Conservation (phyloP, 2,888 invertebrate species). For the Cheilosia urbana region DNA sequence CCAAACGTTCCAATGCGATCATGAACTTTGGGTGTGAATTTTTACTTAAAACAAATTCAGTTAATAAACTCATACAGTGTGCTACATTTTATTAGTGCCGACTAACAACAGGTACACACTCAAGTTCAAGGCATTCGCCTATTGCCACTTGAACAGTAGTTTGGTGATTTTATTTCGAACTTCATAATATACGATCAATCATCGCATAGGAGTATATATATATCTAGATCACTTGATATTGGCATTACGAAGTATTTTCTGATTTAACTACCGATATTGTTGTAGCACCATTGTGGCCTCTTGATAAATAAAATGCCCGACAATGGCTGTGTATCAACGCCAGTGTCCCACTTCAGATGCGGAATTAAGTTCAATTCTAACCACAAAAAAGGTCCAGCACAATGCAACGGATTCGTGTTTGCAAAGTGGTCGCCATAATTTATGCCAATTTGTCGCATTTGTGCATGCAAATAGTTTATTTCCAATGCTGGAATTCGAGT, state of each 20-base stretch:
- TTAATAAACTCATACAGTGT: constrained; percentile 4
- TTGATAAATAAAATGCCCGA: constrained; percentile 1
- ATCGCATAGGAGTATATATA: constrained; percentile 34
- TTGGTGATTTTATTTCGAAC: constrained; percentile 30
- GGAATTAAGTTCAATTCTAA: constrained; percentile 49
- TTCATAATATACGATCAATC: constrained; percentile 53
- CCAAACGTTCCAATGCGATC: not conserved
- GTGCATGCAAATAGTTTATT: constrained; percentile 46
- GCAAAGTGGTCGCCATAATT: constrained; percentile 36
- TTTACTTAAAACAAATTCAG: constrained; percentile 25
- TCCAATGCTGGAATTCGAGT: constrained; percentile 37
- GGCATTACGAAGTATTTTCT: not conserved
- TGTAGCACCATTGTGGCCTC: constrained; percentile 12
- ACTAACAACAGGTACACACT: not conserved
- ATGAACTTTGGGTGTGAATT: constrained; percentile 28
- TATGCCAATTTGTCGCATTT: constrained; percentile 57
- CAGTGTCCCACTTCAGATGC: constrained; percentile 35
- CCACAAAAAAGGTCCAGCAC: constrained; percentile 15
- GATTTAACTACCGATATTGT: constrained; percentile 30
- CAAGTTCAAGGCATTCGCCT: constrained; percentile 59
- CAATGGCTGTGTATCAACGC: constrained; percentile 48
- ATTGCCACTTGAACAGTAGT: not conserved
- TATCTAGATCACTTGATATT: constrained; percentile 38
- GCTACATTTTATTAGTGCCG: constrained; percentile 17
- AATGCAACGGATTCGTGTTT: constrained; percentile 27